phyloP scores from a whole-genome alignment of 2,113 vertebrate species.

The Gymnocephalus cernua region DNA sequence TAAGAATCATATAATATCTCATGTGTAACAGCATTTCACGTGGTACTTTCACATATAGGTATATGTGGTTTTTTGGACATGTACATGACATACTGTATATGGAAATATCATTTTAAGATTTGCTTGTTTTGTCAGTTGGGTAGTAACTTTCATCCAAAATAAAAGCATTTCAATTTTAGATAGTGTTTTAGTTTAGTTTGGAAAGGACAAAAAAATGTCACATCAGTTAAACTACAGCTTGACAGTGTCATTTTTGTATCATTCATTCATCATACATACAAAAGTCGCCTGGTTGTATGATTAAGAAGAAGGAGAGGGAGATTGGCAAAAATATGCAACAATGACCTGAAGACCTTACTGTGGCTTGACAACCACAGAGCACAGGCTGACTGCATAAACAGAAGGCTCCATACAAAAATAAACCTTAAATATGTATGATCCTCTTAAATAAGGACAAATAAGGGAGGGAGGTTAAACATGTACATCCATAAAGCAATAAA shows the following conservation, averaged over 20 bases:
- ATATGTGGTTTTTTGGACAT: background rate
- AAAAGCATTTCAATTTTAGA: background rate
- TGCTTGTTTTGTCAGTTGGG: background rate
- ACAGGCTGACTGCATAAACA: constrained; percentile 53
- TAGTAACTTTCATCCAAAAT: background rate
- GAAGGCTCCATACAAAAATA: constrained; percentile 33
- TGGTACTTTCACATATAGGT: background rate
- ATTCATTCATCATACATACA: constrained; percentile 4
- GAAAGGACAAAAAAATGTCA: background rate
- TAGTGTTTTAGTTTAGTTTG: background rate
- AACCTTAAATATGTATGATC: constrained; percentile 64
- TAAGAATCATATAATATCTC: too few relatives aligned
- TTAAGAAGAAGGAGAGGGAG: background rate
- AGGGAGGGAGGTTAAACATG: constrained; percentile 11
- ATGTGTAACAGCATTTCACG: background rate
- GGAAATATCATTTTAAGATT: background rate
- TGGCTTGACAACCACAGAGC: constrained; percentile 22
- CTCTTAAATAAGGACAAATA: constrained; percentile 40
- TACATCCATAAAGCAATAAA: constrained; percentile 7
- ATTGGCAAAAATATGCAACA: background rate
- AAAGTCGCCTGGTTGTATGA: background rate
- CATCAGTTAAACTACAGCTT: background rate
- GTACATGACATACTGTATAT: background rate
- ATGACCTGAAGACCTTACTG: background rate
- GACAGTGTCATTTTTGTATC: background rate